phyloP scores from a whole-genome alignment of 2,888 invertebrate genomes.

The Pyrocoelia pectoralis region DNA sequence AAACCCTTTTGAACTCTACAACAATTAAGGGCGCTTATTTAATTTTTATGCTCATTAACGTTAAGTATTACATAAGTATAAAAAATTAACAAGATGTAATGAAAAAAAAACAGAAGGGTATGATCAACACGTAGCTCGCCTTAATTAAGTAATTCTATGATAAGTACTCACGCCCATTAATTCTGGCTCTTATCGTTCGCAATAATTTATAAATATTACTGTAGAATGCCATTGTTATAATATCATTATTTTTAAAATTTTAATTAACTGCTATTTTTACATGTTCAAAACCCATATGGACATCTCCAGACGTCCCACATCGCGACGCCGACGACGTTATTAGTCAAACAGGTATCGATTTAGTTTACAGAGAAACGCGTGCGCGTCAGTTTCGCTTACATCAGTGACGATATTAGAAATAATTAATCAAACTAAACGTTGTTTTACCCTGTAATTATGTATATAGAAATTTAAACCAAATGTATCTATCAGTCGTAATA shows the following conservation, averaged over 20 bases:
- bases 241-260: not conserved
- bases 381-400: conserved; percentile 3
- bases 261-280: not conserved
- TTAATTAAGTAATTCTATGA: too few relatives aligned
- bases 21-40: too few relatives aligned
- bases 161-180: conserved; percentile 25
- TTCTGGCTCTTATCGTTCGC: conserved; percentile 20
- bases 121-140: too few relatives aligned
- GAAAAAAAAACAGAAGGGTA: too few relatives aligned
- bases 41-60: too few relatives aligned
- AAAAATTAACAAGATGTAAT: too few relatives aligned
- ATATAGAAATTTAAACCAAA: too few relatives aligned
- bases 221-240: conserved; percentile 26
- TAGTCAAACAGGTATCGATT: not conserved
- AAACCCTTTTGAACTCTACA: too few relatives aligned
- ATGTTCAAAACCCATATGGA: not conserved
- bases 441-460: not conserved
- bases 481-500: too few relatives aligned
- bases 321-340: conserved; percentile 6
- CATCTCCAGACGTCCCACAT: conserved; percentile 15
- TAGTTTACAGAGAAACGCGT: not conserved
- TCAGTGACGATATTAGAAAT: not conserved
- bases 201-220: conserved; percentile 30
- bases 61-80: too few relatives aligned
- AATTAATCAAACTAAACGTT: not conserved